These are phyloP conservation scores for Carassius auratus DNA, from an alignment of 2,113 vertebrate genomes.

Conservation along the genomic window DNA sequence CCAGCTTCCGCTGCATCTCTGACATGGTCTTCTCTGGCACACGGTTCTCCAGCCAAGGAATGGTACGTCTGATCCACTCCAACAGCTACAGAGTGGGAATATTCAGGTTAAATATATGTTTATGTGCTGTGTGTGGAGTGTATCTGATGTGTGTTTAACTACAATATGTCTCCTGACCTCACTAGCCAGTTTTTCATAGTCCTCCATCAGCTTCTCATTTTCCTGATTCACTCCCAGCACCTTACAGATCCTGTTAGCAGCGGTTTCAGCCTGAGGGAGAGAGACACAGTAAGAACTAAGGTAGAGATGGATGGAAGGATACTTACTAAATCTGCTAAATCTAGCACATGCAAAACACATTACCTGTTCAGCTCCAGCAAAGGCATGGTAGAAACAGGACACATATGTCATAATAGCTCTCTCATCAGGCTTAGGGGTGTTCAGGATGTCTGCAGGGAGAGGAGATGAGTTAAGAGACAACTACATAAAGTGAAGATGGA, in stretches of 20 bases:
- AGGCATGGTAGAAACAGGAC: slow-evolving; percentile 98
- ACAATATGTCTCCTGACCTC: slow-evolving; percentile 76
- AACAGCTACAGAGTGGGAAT: slow-evolving; percentile 69
- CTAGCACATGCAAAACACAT: background rate
- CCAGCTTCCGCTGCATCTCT: slow-evolving; percentile 95
- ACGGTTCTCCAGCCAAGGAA: slow-evolving; percentile 96
- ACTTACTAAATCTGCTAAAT: background rate
- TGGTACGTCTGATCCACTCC: slow-evolving; percentile 97
- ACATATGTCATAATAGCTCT: slow-evolving; percentile 99
- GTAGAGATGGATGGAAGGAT: background rate
- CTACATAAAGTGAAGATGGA: background rate
- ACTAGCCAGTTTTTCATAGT: slow-evolving; percentile 96
- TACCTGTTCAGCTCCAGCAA: slow-evolving; percentile 99
- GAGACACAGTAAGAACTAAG: background rate
- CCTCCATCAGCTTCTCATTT: slow-evolving; percentile 98
- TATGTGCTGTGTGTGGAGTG: background rate
- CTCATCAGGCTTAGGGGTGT: slow-evolving; percentile 97
- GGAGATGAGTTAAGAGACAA: slow-evolving; percentile 27
- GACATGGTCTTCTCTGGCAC: slow-evolving; percentile 92
- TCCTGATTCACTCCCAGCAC: slow-evolving; percentile 98
- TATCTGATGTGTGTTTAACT: background rate
- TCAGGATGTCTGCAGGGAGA: slow-evolving; percentile 89
- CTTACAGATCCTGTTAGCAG: slow-evolving; percentile 75
- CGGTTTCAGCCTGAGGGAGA: slow-evolving; percentile 84
- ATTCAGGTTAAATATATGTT: background rate